Evolutionary conservation across 2,888 invertebrate species (phyloP), one percentile per base, ranked within the genome.

Genomic region (Mamestra brassicae): DNA sequence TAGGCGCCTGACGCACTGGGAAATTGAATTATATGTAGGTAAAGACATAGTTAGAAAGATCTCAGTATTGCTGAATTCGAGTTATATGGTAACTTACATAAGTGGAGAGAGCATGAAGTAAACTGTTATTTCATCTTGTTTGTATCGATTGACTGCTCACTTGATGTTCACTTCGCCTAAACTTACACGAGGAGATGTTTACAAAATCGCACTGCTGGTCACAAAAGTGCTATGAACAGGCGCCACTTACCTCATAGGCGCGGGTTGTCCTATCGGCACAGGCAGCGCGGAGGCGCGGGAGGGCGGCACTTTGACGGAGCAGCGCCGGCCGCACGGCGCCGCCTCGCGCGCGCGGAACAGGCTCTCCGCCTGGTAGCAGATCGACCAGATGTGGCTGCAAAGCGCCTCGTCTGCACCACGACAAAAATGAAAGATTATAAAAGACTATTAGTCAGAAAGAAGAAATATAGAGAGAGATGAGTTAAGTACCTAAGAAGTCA

Each of bases 341-440:
- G 98, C 98, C 8, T 97, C 91, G 4, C 97, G 93, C 45, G 93
- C 88, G 0, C 96, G 95, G 92, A 97, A 97, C 88, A 98, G 93
- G 87, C 98, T 98, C 93, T 98, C 98, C 0, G 98, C 98, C 96
- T 98, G 97, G 93, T 97, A 98, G 92, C 98, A 98, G 83, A 98
- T 97, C 7, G 97, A 97, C 97, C 98, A 98, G 86, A 98, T 97
- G 93, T 98, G 98, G 90, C 98, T 98, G 94, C 98, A 98, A 0
- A 98, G 94, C 68, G 98, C 97, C 83, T 97, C 97, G 90, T 98
- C 97, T 97, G 91, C 17, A 90, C 3, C 4, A 1, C 3, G 26
- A 15, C 2, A 26, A 26, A 1, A 36, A 1, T 7, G 38, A 10
- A 17, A 4, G 13, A 1, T 47, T 57, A 10, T 2, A 54, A n/a